phyloP scores from a whole-genome alignment of 2,888 invertebrate genomes.

The Formica aserva region DNA sequence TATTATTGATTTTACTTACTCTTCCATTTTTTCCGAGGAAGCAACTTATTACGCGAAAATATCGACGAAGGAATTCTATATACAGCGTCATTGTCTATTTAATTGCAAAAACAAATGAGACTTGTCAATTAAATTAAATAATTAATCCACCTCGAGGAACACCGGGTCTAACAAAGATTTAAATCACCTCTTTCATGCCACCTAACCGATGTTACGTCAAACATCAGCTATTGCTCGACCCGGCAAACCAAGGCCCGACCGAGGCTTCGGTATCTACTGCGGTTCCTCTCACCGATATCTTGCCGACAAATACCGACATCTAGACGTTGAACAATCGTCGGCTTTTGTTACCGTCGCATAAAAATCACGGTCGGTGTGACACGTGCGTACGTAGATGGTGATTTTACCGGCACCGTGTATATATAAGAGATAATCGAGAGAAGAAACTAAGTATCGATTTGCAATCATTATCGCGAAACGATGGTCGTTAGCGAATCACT shows the following conservation, averaged over 20 bases:
- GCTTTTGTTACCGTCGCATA: background rate
- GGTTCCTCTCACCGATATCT: constrained; percentile 45
- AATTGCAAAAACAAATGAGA: background rate
- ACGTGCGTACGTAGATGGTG: background rate
- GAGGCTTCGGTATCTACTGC: constrained; percentile 16
- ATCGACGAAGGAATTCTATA: too few relatives aligned
- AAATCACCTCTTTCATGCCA: constrained; percentile 53
- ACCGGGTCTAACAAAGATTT: background rate
- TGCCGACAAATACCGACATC: constrained; percentile 10
- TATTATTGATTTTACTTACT: constrained; percentile 6
- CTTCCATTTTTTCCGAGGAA: background rate
- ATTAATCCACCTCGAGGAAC: background rate
- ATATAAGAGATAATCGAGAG: background rate
- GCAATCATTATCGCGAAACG: constrained; percentile 46
- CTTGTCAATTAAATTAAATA: background rate
- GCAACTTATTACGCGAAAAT: background rate
- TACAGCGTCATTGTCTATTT: background rate
- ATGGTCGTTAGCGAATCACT: constrained; percentile 61
- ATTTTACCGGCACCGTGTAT: constrained; percentile 34
- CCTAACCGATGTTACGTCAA: constrained; percentile 47
- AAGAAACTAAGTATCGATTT: constrained; percentile 30
- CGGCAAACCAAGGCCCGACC: too few relatives aligned
- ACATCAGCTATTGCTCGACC: background rate
- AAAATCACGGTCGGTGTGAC: background rate
- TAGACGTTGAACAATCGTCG: background rate